phyloP scores from a whole-genome alignment of 1,140 invertebrate genomes.

The Kradibia gibbosae region DNA sequence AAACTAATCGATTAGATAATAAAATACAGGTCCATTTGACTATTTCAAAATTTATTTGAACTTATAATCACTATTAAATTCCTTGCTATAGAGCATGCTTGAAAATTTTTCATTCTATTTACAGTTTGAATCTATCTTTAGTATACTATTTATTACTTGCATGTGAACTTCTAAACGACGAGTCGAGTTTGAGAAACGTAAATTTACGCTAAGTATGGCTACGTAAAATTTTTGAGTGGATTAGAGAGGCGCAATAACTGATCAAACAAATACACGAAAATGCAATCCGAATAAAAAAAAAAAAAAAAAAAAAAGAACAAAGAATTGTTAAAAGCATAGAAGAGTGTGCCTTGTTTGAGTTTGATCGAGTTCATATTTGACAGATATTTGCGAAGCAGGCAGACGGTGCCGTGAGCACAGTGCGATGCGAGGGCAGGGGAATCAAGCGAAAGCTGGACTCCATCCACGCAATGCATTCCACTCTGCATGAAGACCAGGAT shows the following conservation, averaged over 20 bases:
- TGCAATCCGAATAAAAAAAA: slow-evolving; percentile 45
- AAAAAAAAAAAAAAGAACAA: background rate
- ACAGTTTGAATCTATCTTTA: slow-evolving; percentile 40
- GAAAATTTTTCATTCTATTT: slow-evolving; percentile 36
- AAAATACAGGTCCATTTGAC: slow-evolving; percentile 41
- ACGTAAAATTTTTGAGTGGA: background rate
- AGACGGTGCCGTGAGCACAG: slow-evolving; percentile 71
- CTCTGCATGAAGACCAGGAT: slow-evolving; percentile 74
- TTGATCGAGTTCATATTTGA: slow-evolving; percentile 73
- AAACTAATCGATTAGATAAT: slow-evolving; percentile 51
- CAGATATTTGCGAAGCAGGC: slow-evolving; percentile 74
- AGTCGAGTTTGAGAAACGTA: slow-evolving; percentile 43
- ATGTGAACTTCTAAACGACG: slow-evolving; percentile 42
- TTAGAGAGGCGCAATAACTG: background rate
- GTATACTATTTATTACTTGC: slow-evolving; percentile 41
- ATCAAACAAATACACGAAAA: slow-evolving; percentile 4
- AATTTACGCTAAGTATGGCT: background rate
- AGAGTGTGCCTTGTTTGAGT: slow-evolving; percentile 65
- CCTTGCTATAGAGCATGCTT: slow-evolving; percentile 47
- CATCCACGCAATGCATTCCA: slow-evolving; percentile 73
- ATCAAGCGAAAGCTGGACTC: slow-evolving; percentile 74
- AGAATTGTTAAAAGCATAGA: slow-evolving; percentile 13
- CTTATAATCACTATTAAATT: slow-evolving; percentile 40
- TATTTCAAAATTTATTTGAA: slow-evolving; percentile 47
- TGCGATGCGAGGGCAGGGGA: slow-evolving; percentile 72